Conservation (phyloP, 2,797 vertebrate genomes). For the Australoheros facetus region DNA sequence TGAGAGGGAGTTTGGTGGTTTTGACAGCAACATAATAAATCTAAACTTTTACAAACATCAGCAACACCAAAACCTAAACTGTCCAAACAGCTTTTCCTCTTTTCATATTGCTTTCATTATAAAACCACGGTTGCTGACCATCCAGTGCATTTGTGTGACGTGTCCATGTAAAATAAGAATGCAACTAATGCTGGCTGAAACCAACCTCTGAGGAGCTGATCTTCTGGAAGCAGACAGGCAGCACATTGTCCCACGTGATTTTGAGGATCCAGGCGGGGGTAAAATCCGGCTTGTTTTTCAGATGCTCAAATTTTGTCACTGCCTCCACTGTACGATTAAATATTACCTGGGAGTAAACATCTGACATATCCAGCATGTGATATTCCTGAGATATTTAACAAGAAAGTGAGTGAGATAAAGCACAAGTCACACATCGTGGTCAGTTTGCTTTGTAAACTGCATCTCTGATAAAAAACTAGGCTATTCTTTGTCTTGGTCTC, state of each 20-base stretch:
- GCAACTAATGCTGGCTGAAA: neutral
- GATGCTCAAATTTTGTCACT: slow-evolving; percentile 75
- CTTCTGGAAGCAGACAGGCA: slow-evolving; percentile 81
- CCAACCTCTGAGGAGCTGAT: slow-evolving; percentile 79
- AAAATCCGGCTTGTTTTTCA: slow-evolving; percentile 65
- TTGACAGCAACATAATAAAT: neutral
- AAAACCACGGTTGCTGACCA: neutral
- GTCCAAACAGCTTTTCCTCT: neutral
- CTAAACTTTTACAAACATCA: neutral
- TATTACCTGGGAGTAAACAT: slow-evolving; percentile 81
- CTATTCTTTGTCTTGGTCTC: neutral
- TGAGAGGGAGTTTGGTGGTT: neutral
- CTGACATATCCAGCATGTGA: slow-evolving; percentile 58
- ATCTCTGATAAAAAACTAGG: neutral
- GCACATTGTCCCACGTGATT: slow-evolving; percentile 84
- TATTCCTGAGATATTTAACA: slow-evolving; percentile 71
- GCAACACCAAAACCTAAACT: neutral
- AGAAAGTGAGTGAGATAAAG: neutral
- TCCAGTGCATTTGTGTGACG: neutral
- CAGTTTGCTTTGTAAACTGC: neutral
- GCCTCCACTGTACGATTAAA: slow-evolving; percentile 82
- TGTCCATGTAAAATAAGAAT: neutral
- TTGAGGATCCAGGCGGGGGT: slow-evolving; percentile 84
- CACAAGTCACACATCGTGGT: neutral
- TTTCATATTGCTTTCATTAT: neutral